phyloP scores from a whole-genome alignment of 2,888 invertebrate genomes.

The Coenonympha glycerion region DNA sequence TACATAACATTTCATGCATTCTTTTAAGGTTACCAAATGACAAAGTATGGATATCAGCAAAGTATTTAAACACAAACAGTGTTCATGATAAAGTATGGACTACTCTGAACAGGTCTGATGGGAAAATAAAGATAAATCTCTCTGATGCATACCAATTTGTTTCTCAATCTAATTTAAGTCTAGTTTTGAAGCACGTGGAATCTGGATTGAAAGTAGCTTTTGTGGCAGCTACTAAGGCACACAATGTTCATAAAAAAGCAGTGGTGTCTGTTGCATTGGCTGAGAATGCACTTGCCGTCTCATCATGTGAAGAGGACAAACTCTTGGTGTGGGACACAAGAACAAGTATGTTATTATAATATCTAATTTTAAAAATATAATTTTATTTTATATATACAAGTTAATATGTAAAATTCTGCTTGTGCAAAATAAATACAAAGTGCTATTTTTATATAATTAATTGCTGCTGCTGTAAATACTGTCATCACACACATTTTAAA shows the following conservation, averaged over 20 bases:
- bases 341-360: constrained; percentile 58
- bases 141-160: constrained; percentile 59
- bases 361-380: background rate
- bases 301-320: constrained; percentile 76
- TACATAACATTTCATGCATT: too few relatives aligned
- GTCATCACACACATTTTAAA: too few relatives aligned
- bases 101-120: constrained; percentile 45
- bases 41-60: constrained; percentile 71
- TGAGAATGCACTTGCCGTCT: constrained; percentile 77
- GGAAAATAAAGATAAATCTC: constrained; percentile 59
- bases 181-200: constrained; percentile 60
- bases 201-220: constrained; percentile 66
- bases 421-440: too few relatives aligned
- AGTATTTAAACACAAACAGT: constrained; percentile 57
- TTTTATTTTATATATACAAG: too few relatives aligned
- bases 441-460: too few relatives aligned
- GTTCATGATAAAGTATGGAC: constrained; percentile 59
- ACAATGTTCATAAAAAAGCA: constrained; percentile 64
- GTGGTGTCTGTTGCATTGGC: constrained; percentile 77
- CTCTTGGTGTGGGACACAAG: constrained; percentile 79
- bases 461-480: too few relatives aligned
- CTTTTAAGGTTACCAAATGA: constrained; percentile 59
- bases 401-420: too few relatives aligned
- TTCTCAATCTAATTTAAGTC: constrained; percentile 54
- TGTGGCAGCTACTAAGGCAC: constrained; percentile 68